Evolutionary conservation across 2,888 invertebrate species (phyloP).

Genomic region (Pristionchus arcanus): DNA sequence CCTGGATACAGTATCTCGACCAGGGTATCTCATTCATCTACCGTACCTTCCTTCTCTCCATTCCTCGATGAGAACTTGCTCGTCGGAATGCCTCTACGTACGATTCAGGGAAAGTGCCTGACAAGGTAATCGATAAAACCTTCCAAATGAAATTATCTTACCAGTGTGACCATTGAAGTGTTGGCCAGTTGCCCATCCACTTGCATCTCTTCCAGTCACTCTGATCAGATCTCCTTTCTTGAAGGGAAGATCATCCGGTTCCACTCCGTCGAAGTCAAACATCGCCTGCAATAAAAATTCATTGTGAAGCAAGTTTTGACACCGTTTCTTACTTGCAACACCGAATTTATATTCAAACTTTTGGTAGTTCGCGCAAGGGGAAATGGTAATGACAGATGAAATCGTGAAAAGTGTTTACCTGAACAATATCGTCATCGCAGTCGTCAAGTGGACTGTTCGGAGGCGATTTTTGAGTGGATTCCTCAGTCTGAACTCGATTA

Average conservation of each 20-base stretch:
- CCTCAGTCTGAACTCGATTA: neutral
- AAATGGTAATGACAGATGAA: too few relatives aligned
- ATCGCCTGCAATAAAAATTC: constrained; percentile 20
- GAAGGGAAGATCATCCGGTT: constrained; percentile 48
- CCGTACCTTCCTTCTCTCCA: constrained; percentile 27
- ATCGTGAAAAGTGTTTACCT: constrained; percentile 16
- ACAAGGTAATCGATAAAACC: neutral
- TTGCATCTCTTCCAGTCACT: constrained; percentile 49
- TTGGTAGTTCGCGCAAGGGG: too few relatives aligned
- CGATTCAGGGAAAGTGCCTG: constrained; percentile 40
- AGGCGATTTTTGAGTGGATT: neutral
- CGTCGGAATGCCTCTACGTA: constrained; percentile 35
- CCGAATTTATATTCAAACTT: too few relatives aligned
- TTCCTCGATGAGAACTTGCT: constrained; percentile 18
- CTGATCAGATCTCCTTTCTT: constrained; percentile 46
- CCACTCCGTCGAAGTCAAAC: constrained; percentile 50
- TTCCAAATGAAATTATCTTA: neutral
- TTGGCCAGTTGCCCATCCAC: constrained; percentile 45
- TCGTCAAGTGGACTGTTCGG: constrained; percentile 20
- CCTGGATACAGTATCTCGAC: constrained; percentile 34
- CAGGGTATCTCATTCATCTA: neutral
- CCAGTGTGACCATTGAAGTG: constrained; percentile 50
- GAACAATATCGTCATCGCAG: constrained; percentile 41
- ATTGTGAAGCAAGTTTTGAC: too few relatives aligned
- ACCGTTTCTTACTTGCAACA: too few relatives aligned